These are phyloP conservation scores for Ictalurus furcatus DNA, from an alignment of 2,113 vertebrate species.

Conservation along the genomic window DNA sequence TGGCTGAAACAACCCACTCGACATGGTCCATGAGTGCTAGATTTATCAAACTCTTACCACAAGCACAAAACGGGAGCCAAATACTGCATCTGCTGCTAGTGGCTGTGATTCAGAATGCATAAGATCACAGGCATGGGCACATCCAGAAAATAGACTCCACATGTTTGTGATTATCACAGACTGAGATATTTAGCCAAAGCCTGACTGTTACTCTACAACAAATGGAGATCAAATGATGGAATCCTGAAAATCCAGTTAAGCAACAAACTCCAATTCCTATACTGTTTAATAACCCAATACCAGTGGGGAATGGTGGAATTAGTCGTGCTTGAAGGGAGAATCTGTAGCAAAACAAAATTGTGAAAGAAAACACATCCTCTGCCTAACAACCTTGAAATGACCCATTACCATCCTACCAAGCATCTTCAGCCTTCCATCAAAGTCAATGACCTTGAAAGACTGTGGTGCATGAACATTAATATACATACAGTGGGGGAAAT, in stretches of 20 bases:
- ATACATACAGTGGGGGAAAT: neutral
- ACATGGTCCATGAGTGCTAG: neutral
- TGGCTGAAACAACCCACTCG: slow-evolving; percentile 10
- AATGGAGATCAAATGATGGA: slow-evolving; percentile 12
- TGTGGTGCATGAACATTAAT: neutral
- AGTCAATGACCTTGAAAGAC: neutral
- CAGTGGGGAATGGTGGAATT: slow-evolving; percentile 1
- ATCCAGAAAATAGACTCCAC: slow-evolving; percentile 20
- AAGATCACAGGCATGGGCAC: slow-evolving; percentile 19
- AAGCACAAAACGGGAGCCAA: neutral
- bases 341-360: neutral
- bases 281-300: neutral
- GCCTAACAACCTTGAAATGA: slow-evolving; percentile 21
- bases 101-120: slow-evolving; percentile 25
- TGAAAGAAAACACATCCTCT: neutral
- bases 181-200: neutral
- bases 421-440: neutral
- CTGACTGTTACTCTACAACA: neutral
- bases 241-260: slow-evolving; percentile 12
- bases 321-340: neutral
- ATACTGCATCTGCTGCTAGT: slow-evolving; percentile 20
- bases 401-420: neutral
- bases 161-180: slow-evolving; percentile 20
- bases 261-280: slow-evolving; percentile 2
- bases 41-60: slow-evolving; percentile 13